Conservation (phyloP, 2,888 invertebrate species). For the Rhimphoctona megacephalus region DNA sequence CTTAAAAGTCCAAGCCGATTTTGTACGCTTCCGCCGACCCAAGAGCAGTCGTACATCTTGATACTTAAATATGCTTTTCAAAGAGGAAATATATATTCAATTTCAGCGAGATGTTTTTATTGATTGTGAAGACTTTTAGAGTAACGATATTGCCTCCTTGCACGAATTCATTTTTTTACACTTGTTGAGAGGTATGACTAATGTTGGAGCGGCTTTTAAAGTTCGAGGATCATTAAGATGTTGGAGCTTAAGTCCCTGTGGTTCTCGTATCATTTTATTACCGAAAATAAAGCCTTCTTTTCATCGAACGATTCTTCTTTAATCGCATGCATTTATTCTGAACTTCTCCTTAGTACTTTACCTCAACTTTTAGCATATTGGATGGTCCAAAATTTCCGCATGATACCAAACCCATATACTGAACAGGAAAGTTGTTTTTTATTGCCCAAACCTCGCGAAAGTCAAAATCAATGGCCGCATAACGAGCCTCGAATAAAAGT, state of each 20-base stretch:
- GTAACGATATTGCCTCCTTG: conserved; percentile 35
- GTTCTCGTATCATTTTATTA: background rate
- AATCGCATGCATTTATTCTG: background rate
- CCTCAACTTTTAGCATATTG: background rate
- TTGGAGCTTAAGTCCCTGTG: background rate
- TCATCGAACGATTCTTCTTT: background rate
- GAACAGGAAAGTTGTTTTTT: background rate
- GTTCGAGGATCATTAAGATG: background rate
- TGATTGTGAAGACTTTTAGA: conserved; percentile 3
- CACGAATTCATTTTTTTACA: conserved; percentile 34
- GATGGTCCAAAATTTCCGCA: background rate
- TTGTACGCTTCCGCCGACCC: conserved; percentile 14
- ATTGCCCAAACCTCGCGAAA: background rate
- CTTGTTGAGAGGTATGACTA: conserved; percentile 35
- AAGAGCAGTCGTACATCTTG: background rate
- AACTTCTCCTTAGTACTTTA: background rate
- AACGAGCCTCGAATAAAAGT: background rate
- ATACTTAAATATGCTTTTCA: background rate
- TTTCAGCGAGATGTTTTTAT: conserved; percentile 7
- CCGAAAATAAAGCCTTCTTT: no score
- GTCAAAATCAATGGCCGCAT: background rate
- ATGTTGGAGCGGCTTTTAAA: conserved; percentile 12
- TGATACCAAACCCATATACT: background rate
- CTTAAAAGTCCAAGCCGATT: conserved; percentile 31
- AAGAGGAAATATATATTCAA: conserved; percentile 25